Evolutionary conservation across 2,888 invertebrate genomes (phyloP), one percentile per base, ranked within the genome.

Genomic region (Sesia bembeciformis): DNA sequence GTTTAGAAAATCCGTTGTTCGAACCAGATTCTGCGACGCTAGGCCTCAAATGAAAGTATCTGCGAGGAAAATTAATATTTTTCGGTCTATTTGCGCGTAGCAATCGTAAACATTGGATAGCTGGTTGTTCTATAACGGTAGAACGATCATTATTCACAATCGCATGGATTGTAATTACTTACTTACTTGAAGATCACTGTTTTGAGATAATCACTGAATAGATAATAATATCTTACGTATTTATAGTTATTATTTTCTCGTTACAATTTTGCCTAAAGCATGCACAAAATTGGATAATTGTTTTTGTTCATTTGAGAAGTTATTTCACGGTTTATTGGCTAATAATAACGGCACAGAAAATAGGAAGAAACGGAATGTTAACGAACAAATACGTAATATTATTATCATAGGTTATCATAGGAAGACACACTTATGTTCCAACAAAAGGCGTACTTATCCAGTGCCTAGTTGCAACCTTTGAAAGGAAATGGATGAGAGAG

Each of bases 51-150:
- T 7, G 46, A 46, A 46, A 46, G 46, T 46, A 46, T 62, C 60
- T 59, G 57, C 62, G 64, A 63, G 62, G 63, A 68, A 62, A 67
- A 64, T 61, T 54, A 63, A 63, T 65, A 65, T 58, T 66, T 63
- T 66, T 57, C 66, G 65, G 62, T 72, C 67, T 62, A 62, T 64
- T 69, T 67, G 60, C 55, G 54, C 52, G 51, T 54, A 6, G 40
- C 51, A 52, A 39, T 46, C 41, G 23, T 50, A 39, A 41, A 40
- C 46, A 46, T 5, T 46, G 8, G 43, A 43, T 6, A 23, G 43
- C 43, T 7, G 7, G 43, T 7, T 8, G 23, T 23, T 46, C 23
- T 46, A n/a, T 46, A 54, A 57, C 54, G 51, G 53, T 46, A 23
- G 4, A 46, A 23, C 8, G 46, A 8, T 46, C 23, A 46, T 46